Evolutionary conservation across 2,888 invertebrate species (phyloP), one percentile per base, ranked within the genome.

Genomic region (Myopa testacea): DNA sequence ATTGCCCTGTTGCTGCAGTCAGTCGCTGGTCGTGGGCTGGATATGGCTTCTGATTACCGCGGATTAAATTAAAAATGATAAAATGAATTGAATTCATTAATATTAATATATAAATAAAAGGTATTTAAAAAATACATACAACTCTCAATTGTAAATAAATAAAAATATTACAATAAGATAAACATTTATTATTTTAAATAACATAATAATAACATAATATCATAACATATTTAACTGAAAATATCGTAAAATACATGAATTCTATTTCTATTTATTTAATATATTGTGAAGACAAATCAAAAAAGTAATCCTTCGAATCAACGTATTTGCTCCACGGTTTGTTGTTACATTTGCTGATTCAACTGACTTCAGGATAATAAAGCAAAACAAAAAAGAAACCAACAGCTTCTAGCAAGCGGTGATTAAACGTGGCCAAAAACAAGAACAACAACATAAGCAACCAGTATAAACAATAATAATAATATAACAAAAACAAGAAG

Each of bases 1-100:
- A 69, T 76, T 19, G 60, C 76, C 76, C 76, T 76, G 76, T 76
- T 76, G 76, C 76, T 40, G 72, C 62, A 67, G 14, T 38, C 37
- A 26, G 37, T 75, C 10, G 50, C 1, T 3, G 8, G 50, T 50
- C 14, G 50, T 50, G 8, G 50, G 3, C 14, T 50, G 1, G 26
- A 58, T 12, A 63, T 10, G 34, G 37, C 26, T n/a, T 6, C 38
- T 58, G n/a, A 40, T 7, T 12, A 75, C 68, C n/a, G 75, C 68
- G 75, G 75, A 37, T 19, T 37, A 63, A 50, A 26, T 26, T 26
- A 26, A 26, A 26, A 26, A 26, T 2, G 2, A 26, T 26, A 26
- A 26, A 26, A 26, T 26, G 1, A 26, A 26, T 26, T 26, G 26
- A 26, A 26, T 26, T 26, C 1, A 26, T 26, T 26, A 26, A 26